Evolutionary conservation across 2,888 invertebrate species (phyloP).

Genomic region (Hyposoter dolosus): DNA sequence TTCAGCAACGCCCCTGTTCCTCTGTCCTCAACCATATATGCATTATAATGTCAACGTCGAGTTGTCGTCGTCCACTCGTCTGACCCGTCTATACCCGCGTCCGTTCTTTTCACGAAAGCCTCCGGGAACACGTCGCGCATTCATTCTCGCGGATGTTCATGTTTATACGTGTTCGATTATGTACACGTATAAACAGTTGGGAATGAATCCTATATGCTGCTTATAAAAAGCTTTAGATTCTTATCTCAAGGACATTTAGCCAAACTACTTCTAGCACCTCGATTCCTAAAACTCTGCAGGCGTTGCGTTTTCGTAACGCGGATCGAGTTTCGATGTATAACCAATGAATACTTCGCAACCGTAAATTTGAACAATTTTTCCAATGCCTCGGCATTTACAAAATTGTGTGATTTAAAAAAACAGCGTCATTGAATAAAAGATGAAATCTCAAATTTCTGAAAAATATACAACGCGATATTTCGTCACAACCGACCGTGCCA

Average conservation of each 20-base stretch:
- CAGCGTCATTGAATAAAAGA: background rate
- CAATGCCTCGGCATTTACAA: too few relatives aligned
- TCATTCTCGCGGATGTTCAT: constrained; percentile 3
- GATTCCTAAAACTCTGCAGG: background rate
- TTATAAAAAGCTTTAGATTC: constrained; percentile 74
- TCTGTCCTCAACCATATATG: background rate
- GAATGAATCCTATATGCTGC: constrained; percentile 60
- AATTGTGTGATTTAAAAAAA: too few relatives aligned
- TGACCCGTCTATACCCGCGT: background rate
- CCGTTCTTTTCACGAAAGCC: constrained; percentile 13
- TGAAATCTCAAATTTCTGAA: background rate
- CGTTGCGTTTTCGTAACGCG: background rate
- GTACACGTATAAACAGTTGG: constrained; percentile 6
- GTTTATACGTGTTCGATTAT: background rate
- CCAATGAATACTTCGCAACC: background rate
- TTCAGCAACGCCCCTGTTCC: background rate
- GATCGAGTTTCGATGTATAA: background rate
- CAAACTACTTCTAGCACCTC: background rate
- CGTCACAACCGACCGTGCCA: background rate
- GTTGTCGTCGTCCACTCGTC: background rate
- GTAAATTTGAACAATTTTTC: too few relatives aligned
- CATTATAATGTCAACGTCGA: background rate
- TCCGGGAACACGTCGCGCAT: constrained; percentile 7
- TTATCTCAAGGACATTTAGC: constrained; percentile 74
- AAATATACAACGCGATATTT: background rate